These are phyloP conservation scores for Decapterus maruadsi DNA, from an alignment of 2,797 vertebrate genomes.

Conservation along the genomic window DNA sequence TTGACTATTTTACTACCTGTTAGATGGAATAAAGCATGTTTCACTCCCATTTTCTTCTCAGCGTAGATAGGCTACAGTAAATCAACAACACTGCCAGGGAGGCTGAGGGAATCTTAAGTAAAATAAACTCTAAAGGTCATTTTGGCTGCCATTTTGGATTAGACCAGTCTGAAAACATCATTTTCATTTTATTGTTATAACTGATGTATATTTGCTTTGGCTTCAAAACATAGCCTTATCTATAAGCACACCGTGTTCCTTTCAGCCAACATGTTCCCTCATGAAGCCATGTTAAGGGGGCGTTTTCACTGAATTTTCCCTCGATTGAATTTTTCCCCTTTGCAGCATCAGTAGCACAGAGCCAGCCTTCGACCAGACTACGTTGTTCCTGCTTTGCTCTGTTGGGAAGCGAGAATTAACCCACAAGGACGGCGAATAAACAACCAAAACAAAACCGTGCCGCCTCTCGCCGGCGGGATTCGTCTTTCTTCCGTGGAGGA, in stretches of 20 bases:
- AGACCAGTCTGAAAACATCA: not conserved
- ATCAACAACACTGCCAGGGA: not conserved
- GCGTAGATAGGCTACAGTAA: not conserved
- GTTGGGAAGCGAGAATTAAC: conserved; percentile 64
- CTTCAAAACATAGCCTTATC: not conserved
- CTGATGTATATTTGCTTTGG: not conserved
- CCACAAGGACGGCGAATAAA: conserved; percentile 74
- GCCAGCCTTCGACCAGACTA: conserved; percentile 79
- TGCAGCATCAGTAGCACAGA: conserved; percentile 83
- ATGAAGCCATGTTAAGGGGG: conserved; percentile 64
- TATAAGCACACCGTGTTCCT: conserved; percentile 18
- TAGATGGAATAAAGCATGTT: not conserved
- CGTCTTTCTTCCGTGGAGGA: conserved; percentile 37
- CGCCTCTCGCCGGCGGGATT: conserved; percentile 48
- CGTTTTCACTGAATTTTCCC: conserved; percentile 64
- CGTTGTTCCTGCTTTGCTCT: conserved; percentile 71
- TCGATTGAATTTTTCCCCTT: conserved; percentile 79
- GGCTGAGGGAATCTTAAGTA: not conserved
- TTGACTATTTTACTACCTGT: conserved; percentile 16
- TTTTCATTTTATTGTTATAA: not conserved
- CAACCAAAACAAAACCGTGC: conserved; percentile 49
- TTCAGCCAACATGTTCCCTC: conserved; percentile 7
- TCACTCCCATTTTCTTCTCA: not conserved
- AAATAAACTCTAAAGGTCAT: not conserved
- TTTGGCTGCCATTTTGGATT: not conserved